Percentiles rank a stretch among this genome's conserved stretches.
Conservation (phyloP, 2,797 vertebrate species). For the Chanos chanos region DNA sequence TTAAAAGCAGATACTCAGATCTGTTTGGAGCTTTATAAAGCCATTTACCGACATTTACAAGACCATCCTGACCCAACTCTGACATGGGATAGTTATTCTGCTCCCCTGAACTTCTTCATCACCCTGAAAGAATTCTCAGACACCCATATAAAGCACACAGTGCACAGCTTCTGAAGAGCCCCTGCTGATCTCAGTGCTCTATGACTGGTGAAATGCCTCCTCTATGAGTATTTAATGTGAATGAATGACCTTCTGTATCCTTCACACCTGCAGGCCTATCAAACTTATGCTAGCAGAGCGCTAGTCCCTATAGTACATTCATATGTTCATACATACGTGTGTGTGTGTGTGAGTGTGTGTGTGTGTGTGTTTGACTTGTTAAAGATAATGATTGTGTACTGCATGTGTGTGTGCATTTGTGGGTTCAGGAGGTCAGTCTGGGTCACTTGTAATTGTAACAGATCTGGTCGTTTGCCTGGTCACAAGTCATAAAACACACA, state of each 20-base stretch:
- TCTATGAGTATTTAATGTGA: conserved; percentile 19
- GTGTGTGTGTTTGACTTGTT: neutral
- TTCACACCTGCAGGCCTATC: neutral
- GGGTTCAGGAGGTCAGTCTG: conserved; percentile 16
- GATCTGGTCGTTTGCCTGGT: conserved; percentile 5
- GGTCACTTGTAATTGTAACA: neutral
- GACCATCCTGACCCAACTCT: conserved; percentile 44
- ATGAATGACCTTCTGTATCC: conserved; percentile 10
- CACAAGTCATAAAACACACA: no score
- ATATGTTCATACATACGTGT: conserved; percentile 9
- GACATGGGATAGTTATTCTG: conserved; percentile 35
- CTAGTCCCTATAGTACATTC: neutral
- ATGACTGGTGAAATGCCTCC: conserved; percentile 25
- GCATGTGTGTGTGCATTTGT: neutral
- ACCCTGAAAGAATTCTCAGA: conserved; percentile 46
- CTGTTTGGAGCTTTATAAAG: conserved; percentile 39
- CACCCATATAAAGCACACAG: conserved; percentile 11
- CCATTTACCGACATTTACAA: conserved; percentile 55
- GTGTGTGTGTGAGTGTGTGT: neutral
- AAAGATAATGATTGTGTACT: no score
- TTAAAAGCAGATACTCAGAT: no score
- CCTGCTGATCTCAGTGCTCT: conserved; percentile 14
- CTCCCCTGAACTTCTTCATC: conserved; percentile 37
- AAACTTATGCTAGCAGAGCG: neutral
- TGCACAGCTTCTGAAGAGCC: conserved; percentile 17